Conservation (phyloP, 2,113 vertebrate species). For the Platysteira castanea region DNA sequence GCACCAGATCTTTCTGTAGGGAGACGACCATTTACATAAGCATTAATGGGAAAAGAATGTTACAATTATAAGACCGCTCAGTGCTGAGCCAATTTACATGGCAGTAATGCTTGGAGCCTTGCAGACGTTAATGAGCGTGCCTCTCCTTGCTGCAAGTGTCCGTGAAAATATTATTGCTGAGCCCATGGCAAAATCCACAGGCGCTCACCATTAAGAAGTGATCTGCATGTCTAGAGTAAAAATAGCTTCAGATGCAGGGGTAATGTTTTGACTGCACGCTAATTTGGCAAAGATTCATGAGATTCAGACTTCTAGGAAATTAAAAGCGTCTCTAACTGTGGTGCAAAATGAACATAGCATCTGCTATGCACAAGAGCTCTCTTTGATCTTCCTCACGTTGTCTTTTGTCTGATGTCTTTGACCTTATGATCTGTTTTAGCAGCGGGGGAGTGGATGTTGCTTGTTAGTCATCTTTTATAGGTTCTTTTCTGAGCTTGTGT, state of each 20-base stretch:
- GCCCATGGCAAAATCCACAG: slow-evolving; percentile 50
- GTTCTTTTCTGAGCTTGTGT: background rate
- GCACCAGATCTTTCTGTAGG: background rate
- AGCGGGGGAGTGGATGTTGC: background rate
- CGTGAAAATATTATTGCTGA: slow-evolving; percentile 24
- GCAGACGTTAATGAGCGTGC: slow-evolving; percentile 5
- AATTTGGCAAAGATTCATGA: slow-evolving; percentile 61
- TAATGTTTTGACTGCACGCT: slow-evolving; percentile 46
- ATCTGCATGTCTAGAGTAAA: slow-evolving; percentile 33
- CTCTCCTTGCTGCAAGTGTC: slow-evolving; percentile 19
- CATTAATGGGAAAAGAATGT: slow-evolving; percentile 15
- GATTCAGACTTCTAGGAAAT: slow-evolving; percentile 54
- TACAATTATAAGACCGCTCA: background rate
- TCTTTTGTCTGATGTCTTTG: background rate
- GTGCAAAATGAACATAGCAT: background rate
- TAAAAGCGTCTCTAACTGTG: slow-evolving; percentile 5
- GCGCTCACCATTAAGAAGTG: slow-evolving; percentile 18
- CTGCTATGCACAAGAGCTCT: background rate
- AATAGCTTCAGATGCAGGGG: slow-evolving; percentile 34
- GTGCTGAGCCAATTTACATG: slow-evolving; percentile 9
- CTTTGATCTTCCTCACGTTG: background rate
- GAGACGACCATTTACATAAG: background rate
- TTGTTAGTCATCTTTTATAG: slow-evolving; percentile 22
- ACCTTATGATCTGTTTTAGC: slow-evolving; percentile 7
- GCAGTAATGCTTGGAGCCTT: slow-evolving; percentile 29